phyloP scores from a whole-genome alignment of 2,797 vertebrate genomes.

The Rhincodon typus region DNA sequence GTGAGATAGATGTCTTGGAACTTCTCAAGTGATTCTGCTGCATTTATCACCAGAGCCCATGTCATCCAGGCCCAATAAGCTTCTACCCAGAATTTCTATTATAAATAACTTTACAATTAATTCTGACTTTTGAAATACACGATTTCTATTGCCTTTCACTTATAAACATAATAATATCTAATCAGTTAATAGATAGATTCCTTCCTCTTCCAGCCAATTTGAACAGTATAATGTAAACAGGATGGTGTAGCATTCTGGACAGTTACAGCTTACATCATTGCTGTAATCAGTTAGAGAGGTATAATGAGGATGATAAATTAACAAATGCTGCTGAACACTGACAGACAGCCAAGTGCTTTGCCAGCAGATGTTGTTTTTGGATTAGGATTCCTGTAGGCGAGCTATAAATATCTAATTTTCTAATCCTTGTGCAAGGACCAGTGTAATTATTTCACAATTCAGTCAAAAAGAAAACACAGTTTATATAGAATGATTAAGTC shows the following conservation, averaged over 20 bases:
- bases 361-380: background rate
- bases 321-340: background rate
- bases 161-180: background rate
- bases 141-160: background rate
- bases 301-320: background rate
- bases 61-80: too few relatives aligned
- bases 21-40: too few relatives aligned
- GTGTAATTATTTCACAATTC: background rate
- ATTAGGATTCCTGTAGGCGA: background rate
- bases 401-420: background rate
- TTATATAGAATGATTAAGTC: background rate
- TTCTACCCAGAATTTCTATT: background rate
- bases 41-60: too few relatives aligned
- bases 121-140: background rate
- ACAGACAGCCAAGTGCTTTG: background rate
- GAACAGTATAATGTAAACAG: background rate
- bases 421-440: background rate
- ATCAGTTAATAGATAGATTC: background rate
- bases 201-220: background rate
- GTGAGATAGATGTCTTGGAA: too few relatives aligned
- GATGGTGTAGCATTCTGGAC: background rate
- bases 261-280: background rate
- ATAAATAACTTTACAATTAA: background rate
- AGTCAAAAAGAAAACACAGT: background rate
- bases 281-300: background rate